These are phyloP conservation scores for Aldrovandia affinis DNA, from an alignment of 2,797 vertebrate species.

Conservation along the genomic window DNA sequence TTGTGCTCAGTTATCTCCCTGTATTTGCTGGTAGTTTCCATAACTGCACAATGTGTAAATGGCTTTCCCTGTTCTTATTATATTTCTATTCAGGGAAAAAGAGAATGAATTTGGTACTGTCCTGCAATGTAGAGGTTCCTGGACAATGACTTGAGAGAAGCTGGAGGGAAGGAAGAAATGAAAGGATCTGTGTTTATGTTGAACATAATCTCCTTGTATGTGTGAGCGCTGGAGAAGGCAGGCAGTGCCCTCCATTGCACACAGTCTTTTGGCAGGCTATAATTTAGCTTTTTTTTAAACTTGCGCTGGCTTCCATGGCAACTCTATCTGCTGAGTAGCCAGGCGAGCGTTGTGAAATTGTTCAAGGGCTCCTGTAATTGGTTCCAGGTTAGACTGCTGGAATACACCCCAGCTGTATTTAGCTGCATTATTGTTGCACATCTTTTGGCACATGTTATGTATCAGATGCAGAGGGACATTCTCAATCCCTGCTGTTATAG, in stretches of 20 bases:
- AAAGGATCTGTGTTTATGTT: slow-evolving; percentile 42
- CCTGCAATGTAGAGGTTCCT: background rate
- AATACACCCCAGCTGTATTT: slow-evolving; percentile 20
- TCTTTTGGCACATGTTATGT: background rate
- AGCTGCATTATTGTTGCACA: slow-evolving; percentile 24
- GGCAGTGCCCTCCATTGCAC: slow-evolving; percentile 23
- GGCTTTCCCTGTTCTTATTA: background rate
- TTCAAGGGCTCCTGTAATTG: slow-evolving; percentile 55
- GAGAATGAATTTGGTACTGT: background rate
- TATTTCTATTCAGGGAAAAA: background rate
- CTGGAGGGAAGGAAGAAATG: slow-evolving; percentile 6
- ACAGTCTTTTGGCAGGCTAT: slow-evolving; percentile 55
- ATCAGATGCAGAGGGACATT: background rate
- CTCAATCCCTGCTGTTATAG: background rate
- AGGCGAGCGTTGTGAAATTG: slow-evolving; percentile 54
- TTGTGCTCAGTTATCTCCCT: background rate
- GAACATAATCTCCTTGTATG: slow-evolving; percentile 39
- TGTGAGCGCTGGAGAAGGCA: slow-evolving; percentile 4
- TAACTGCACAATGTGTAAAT: background rate
- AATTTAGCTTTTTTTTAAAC: slow-evolving; percentile 61
- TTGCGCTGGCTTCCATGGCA: slow-evolving; percentile 57
- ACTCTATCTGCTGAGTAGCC: slow-evolving; percentile 61
- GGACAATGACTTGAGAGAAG: background rate
- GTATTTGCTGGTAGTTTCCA: background rate
- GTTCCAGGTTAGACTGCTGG: slow-evolving; percentile 50